These are phyloP conservation scores for Notarius quadriscutis DNA, from an alignment of 2,113 vertebrate genomes.

Conservation along the genomic window DNA sequence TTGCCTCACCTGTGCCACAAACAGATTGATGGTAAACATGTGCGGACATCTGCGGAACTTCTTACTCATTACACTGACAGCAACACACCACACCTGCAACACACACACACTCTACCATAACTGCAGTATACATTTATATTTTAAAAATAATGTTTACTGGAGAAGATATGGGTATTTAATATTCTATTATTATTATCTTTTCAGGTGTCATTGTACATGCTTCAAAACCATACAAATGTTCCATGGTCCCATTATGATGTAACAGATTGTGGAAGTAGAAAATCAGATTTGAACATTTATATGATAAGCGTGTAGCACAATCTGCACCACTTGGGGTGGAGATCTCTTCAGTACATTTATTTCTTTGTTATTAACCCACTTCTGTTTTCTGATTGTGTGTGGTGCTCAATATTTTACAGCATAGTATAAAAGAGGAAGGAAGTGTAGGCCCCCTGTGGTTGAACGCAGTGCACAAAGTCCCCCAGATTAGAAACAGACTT, in stretches of 20 bases:
- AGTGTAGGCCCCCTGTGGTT: conserved; percentile 21
- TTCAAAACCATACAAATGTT: not conserved
- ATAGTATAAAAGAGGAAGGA: conserved; percentile 58
- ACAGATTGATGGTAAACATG: conserved; percentile 86
- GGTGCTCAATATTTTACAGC: not conserved
- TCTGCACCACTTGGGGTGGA: not conserved
- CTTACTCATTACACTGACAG: conserved; percentile 87
- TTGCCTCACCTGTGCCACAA: conserved; percentile 86
- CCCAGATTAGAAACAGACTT: not conserved
- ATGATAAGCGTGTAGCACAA: not conserved
- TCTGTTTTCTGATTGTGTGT: conserved; percentile 33
- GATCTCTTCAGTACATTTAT: not conserved
- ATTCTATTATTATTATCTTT: not conserved
- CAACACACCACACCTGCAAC: conserved; percentile 89
- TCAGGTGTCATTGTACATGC: not conserved
- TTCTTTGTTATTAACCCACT: not conserved
- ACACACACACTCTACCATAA: conserved; percentile 12
- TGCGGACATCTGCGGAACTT: conserved; percentile 89
- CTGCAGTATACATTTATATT: not conserved
- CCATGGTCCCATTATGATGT: not conserved
- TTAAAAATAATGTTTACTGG: not conserved
- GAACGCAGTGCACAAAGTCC: not conserved
- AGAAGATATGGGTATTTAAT: not conserved
- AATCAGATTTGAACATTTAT: not conserved
- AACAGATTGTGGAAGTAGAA: not conserved